phyloP scores from a whole-genome alignment of 2,113 vertebrate genomes.

The Cranoglanis bouderius region DNA sequence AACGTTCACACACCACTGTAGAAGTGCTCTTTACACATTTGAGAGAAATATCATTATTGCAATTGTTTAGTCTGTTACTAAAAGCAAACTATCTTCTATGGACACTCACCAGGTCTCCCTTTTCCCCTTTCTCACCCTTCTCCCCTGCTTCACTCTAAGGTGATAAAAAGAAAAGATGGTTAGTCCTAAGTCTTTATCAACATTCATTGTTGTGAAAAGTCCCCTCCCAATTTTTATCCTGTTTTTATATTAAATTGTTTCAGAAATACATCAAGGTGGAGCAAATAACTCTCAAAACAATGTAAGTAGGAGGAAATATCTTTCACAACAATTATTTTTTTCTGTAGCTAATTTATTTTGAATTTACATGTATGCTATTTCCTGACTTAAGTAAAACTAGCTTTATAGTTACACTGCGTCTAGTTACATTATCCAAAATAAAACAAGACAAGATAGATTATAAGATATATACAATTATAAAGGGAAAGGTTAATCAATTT shows the following conservation, averaged over 20 bases:
- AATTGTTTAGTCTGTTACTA: too few relatives aligned
- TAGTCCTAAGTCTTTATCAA: neutral
- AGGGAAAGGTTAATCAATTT: conserved; percentile 11
- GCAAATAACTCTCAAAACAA: neutral
- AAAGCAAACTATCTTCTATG: neutral
- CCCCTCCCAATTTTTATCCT: neutral
- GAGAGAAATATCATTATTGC: neutral
- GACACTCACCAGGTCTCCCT: conserved; percentile 82
- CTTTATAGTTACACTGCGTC: neutral
- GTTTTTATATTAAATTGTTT: neutral
- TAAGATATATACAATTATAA: neutral
- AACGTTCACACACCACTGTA: too few relatives aligned
- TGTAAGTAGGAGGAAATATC: neutral
- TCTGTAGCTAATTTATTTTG: neutral
- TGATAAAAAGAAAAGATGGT: conserved; percentile 30
- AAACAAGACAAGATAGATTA: neutral
- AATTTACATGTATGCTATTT: neutral
- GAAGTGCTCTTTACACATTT: neutral
- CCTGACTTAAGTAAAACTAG: neutral
- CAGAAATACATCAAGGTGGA: neutral
- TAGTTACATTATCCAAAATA: neutral
- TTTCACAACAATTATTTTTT: neutral
- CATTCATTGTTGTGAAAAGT: neutral
- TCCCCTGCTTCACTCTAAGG: conserved; percentile 66
- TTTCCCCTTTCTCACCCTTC: conserved; percentile 77